Base-by-base conservation (phyloP, 2,888 invertebrate genomes). In the Cephus pulcher region DNA sequence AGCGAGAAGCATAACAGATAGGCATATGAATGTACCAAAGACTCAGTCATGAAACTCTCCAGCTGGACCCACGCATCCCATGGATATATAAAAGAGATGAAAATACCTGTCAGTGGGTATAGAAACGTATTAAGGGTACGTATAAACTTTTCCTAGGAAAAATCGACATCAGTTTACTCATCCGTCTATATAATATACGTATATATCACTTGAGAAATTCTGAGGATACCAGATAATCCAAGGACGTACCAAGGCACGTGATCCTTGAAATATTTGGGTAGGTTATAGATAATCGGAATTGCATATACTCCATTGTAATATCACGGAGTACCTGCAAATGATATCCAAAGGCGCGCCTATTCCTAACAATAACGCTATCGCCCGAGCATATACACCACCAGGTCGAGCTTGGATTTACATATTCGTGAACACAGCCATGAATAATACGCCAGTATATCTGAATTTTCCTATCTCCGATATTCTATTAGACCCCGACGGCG, bases 391-490 rank as follows among this genome's bases (percentile, higher is more conserved):
- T 74, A 77, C 77, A 40, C 76, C 40, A 34, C 40, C 56, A 75
- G 79, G 78, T 75, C 74, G 75, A 79, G 69, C 71, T 75, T 37
- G 78, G 76, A 79, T 81, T 81, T 81, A 82, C 82, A 80, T 81
- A 82, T 82, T 76, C 81, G 77, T 76, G 81, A 80, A 82, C 79
- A 56, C 56, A 81, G 76, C 74, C 74, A 77, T 77, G 80, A 81
- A 81, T 81, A 77, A 79, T 78, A 78, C 77, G 74, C 33, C 35
- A 23, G 75, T 75, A 69, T 81, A 82, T 84, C 80, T 78, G 76
- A 76, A 82, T 82, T 82, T 80, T 79, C 80, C 79, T 78, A 83
- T 84, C 84, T 80, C 78, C 80, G 81, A 81, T 82, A 82, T 84
- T 82, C 83, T 79, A 83, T 84, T 82, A 81, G 80, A 82, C 80